These are phyloP conservation scores for Caenorhabditis sp. DNA, from an alignment of 2,888 invertebrate genomes.

Conservation along the genomic window DNA sequence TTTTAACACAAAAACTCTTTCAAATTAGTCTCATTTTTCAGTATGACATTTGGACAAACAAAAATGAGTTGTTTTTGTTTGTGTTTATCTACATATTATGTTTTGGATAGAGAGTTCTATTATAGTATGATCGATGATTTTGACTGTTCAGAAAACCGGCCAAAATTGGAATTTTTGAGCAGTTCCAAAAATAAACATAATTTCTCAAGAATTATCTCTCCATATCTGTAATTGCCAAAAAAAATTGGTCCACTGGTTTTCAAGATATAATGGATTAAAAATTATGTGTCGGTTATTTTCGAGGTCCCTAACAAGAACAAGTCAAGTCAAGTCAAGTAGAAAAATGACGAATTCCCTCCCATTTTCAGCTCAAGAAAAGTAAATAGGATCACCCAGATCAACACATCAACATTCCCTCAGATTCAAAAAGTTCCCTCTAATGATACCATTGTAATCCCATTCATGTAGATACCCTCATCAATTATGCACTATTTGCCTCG, in stretches of 20 bases:
- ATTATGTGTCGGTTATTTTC: too few relatives aligned
- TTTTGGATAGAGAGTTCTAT: neutral
- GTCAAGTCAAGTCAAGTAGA: too few relatives aligned
- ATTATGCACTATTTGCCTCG: conserved; percentile 52
- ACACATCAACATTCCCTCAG: neutral
- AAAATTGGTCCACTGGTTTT: too few relatives aligned
- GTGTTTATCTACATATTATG: too few relatives aligned
- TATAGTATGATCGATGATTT: neutral
- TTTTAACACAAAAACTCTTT: conserved; percentile 9
- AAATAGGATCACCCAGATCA: conserved; percentile 30
- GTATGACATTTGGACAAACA: neutral
- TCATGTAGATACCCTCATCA: conserved; percentile 29
- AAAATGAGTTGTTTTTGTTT: neutral
- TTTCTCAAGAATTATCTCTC: too few relatives aligned
- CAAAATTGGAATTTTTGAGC: neutral
- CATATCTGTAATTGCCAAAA: too few relatives aligned
- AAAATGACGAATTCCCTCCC: conserved; percentile 11
- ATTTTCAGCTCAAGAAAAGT: conserved; percentile 16
- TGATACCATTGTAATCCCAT: conserved; percentile 46
- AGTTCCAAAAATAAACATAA: too few relatives aligned
- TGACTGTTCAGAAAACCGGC: neutral
- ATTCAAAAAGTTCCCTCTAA: conserved; percentile 28
- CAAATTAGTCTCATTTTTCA: conserved; percentile 32
- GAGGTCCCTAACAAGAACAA: too few relatives aligned
- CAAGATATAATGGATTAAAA: too few relatives aligned